These are phyloP conservation scores for Myripristis murdjan DNA, from an alignment of 2,797 vertebrate species.

Conservation along the genomic window DNA sequence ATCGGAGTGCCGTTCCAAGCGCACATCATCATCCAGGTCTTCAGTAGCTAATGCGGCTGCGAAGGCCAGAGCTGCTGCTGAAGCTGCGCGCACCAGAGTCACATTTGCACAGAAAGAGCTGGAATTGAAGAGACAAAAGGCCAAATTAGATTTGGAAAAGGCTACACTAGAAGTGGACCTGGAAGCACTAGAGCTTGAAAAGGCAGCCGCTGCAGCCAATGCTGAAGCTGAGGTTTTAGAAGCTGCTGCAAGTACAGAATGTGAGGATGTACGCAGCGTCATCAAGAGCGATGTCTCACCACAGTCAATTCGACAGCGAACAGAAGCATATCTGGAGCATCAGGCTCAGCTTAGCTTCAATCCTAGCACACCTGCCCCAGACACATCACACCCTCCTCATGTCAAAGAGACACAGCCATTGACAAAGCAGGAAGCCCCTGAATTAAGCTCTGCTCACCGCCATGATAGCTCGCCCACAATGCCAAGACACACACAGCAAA, in stretches of 20 bases:
- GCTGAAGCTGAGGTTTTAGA: constrained; percentile 30
- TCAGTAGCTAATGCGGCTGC: constrained; percentile 23
- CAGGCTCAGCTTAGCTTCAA: neutral
- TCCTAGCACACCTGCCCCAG: neutral
- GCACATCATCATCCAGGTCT: constrained; percentile 2
- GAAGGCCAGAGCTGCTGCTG: constrained; percentile 29
- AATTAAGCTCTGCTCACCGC: neutral
- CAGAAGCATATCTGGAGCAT: constrained; percentile 8
- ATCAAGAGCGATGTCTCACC: neutral
- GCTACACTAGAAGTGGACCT: constrained; percentile 25
- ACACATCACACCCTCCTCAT: neutral
- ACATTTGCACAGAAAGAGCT: constrained; percentile 13
- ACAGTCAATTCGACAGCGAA: neutral
- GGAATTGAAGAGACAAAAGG: constrained; percentile 24
- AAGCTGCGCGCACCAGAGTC: constrained; percentile 16
- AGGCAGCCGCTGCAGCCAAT: constrained; percentile 20
- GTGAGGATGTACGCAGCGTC: neutral
- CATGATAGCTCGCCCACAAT: neutral
- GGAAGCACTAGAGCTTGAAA: constrained; percentile 15
- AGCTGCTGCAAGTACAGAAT: constrained; percentile 10
- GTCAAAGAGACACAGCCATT: neutral
- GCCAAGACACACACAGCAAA: neutral
- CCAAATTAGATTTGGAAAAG: constrained; percentile 39
- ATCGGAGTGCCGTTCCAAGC: constrained; percentile 7
- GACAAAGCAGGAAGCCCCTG: neutral